Evolutionary conservation across 2,888 invertebrate genomes (phyloP), one percentile per base, ranked within the genome.

Genomic region (Trichacis sp.): DNA sequence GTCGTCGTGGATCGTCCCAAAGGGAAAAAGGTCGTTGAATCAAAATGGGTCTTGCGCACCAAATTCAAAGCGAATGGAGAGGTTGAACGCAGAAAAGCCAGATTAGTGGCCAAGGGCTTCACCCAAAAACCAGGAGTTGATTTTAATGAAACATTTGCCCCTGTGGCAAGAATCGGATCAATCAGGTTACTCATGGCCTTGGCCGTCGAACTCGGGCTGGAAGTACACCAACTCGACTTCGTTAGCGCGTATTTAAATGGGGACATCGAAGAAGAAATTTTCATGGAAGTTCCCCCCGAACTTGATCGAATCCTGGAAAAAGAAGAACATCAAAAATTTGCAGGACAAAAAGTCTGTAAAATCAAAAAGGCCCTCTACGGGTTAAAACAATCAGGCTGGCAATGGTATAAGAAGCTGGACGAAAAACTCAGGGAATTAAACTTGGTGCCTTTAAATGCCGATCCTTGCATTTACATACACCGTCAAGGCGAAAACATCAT

Each of bases 341-440:
- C 38, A 9, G 50, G 29, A 17, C 36, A 70, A 11, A 68, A 64
- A 43, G 73, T 73, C 1, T 75, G 71, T 48, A 38, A 42, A 15
- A 20, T 72, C n/a, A 63, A 67, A 29, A 73, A 69, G 30, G 57
- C 72, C 0, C 42, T 73, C 11, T 75, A 73, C 45, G 73, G 72
- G 17, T 56, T 73, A 12, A 51, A 62, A 15, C 71, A 73, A 49
- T 64, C 73, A 1, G 69, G 71, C 12, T 38, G 68, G n/a, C n/a
- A n/a, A n/a, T n/a, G n/a, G n/a, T n/a, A n/a, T n/a, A n/a, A n/a
- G n/a, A n/a, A n/a, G n/a, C n/a, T n/a, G n/a, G n/a, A n/a, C n/a
- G n/a, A n/a, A n/a, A n/a, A n/a, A n/a, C n/a, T n/a, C n/a, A n/a
- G 52, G 62, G 60, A 19, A 72, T 72, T 69, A 40, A 75, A 56